phyloP scores from a whole-genome alignment of 2,113 vertebrate genomes.

The Neomonachus schauinslandi region DNA sequence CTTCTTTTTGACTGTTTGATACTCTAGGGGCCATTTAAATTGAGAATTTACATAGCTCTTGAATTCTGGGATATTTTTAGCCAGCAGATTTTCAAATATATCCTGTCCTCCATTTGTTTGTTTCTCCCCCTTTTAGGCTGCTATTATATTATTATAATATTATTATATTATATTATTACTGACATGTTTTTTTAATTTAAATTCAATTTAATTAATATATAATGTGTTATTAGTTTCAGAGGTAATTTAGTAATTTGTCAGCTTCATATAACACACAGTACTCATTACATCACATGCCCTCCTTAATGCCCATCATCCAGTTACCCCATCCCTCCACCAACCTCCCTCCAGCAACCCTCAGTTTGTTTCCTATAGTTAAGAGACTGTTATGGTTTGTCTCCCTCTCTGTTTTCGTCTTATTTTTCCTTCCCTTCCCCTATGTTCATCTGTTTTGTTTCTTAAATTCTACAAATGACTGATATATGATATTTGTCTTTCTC shows the following conservation, averaged over 20 bases:
- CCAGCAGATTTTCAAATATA: background rate
- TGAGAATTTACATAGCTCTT: background rate
- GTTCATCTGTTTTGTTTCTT: background rate
- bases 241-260: background rate
- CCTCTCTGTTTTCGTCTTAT: background rate
- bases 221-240: background rate
- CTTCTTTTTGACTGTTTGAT: background rate
- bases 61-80: background rate
- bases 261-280: background rate
- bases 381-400: background rate
- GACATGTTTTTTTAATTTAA: background rate
- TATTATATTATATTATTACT: too few relatives aligned
- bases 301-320: background rate
- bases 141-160: background rate
- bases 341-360: background rate
- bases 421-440: background rate
- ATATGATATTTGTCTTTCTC: background rate
- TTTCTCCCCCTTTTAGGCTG: background rate
- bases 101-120: background rate
- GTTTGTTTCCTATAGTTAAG: background rate
- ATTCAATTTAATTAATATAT: background rate
- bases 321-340: background rate
- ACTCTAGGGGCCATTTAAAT: background rate
- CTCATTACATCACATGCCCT: accelerated
- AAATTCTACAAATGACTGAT: background rate